Evolutionary conservation across 2,113 vertebrate species (phyloP), one percentile per base, ranked within the genome.

Genomic region (Colius striatus): DNA sequence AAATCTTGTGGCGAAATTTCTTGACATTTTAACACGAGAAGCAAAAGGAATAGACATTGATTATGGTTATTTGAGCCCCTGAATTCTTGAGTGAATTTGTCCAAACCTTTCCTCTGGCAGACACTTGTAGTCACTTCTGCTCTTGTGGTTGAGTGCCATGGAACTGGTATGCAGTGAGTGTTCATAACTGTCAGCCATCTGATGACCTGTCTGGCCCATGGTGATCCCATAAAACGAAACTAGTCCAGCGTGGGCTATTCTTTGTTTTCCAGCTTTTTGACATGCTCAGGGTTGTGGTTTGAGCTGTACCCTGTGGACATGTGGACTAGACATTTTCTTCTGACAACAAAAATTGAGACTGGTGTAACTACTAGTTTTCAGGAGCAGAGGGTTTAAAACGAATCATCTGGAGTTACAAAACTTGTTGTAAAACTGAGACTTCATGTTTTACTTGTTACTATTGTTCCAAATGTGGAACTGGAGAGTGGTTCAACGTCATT

Each of bases 201-300:
- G 50, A 22, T 43, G 62, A 53, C 29, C 41, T 75, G 68, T 27
- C n/a, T 38, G 19, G 48, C 26, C 70, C 65, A 61, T 0, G 20
- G 22, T n/a, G n/a, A 58, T 50, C 47, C 62, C 55, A 36, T 58
- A 30, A 74, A 74, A 32, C 43, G 54, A 17, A 77, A 54, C 47
- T 4, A 12, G 32, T 16, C 68, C 67, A 45, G 41, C 34, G 7
- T 4, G 11, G n/a, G 14, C 36, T 79, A 16, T 2, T 71, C 27
- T 55, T 70, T 47, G 36, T 79, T 67, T 71, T 47, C 60, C 73
- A 79, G 51, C n/a, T 54, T 60, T 83, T 66, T 50, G n/a, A 54
- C 36, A 16, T 0, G 0, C 36, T 23, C 27, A 16, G 65, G 57
- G 70, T 50, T 0, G 0, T 48, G 26, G 0, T 78, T 48, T 43